phyloP scores from a whole-genome alignment of 1,140 invertebrate species.

The Callitettix versicolor region DNA sequence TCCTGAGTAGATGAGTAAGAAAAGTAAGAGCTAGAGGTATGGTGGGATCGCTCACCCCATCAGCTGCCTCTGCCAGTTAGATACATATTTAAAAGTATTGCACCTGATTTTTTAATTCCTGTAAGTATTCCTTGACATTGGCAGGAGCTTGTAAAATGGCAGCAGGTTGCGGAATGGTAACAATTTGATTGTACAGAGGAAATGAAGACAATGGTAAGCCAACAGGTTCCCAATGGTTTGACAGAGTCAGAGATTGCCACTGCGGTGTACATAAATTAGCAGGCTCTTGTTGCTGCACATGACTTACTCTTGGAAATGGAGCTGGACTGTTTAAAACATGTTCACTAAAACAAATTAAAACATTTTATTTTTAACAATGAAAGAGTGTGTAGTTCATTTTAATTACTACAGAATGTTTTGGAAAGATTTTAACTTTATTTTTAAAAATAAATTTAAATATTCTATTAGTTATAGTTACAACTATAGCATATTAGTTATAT shows the following conservation, averaged over 20 bases:
- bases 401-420: not conserved
- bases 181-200: not conserved
- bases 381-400: not conserved
- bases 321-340: not conserved
- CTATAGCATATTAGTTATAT: not conserved
- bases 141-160: not conserved
- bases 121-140: not conserved
- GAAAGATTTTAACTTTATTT: not conserved
- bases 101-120: slow-evolving; percentile 2
- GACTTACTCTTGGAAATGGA: not conserved
- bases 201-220: not conserved
- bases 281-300: not conserved
- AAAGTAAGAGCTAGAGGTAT: no score
- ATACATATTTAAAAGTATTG: not conserved
- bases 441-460: not conserved
- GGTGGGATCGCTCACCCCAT: no score
- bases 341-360: not conserved
- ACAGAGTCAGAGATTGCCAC: not conserved
- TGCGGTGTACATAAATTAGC: not conserved
- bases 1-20: no score
- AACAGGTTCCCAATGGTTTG: not conserved
- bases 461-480: not conserved
- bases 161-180: not conserved
- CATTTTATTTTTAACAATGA: not conserved
- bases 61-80: not conserved